These are phyloP conservation scores for Zootermopsis nevadensis DNA, from an alignment of 2,888 invertebrate genomes.

Conservation along the genomic window DNA sequence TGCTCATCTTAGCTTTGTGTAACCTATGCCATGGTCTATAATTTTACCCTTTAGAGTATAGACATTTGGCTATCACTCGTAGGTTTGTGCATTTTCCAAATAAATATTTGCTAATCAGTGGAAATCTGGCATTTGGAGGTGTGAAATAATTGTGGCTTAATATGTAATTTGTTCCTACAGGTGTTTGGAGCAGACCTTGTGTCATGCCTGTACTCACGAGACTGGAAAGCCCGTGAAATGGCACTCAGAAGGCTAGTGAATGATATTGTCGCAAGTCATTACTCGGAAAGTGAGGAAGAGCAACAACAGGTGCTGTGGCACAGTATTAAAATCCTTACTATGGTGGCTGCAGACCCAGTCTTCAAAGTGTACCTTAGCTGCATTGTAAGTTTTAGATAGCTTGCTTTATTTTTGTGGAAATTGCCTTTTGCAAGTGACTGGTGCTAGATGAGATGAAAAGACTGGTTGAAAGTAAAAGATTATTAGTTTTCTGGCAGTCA, in stretches of 20 bases:
- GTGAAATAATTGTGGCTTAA: background rate
- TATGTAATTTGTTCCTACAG: conserved; percentile 23
- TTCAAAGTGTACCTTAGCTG: conserved; percentile 63
- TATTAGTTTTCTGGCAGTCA: no score
- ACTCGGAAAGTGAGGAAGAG: conserved; percentile 50
- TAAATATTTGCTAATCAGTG: no score
- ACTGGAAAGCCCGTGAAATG: conserved; percentile 60
- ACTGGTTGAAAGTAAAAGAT: no score
- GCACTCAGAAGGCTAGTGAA: conserved; percentile 59
- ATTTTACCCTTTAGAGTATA: no score
- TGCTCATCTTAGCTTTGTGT: no score
- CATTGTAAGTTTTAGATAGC: conserved; percentile 59
- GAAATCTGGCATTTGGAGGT: background rate
- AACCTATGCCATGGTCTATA: no score
- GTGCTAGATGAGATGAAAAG: no score
- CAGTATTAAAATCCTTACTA: conserved; percentile 61
- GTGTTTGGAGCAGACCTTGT: conserved; percentile 62
- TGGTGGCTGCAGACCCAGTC: conserved; percentile 62
- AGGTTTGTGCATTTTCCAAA: no score
- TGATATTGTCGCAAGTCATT: conserved; percentile 54
- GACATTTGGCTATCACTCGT: no score
- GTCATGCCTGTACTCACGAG: conserved; percentile 61
- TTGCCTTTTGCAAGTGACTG: no score
- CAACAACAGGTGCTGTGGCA: conserved; percentile 58
- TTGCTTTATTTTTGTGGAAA: no score